A percentile compares a stretch with the other conserved stretches of the same genome.
Conservation (phyloP, 1,140 invertebrate genomes). For the Uloborus diversus region DNA sequence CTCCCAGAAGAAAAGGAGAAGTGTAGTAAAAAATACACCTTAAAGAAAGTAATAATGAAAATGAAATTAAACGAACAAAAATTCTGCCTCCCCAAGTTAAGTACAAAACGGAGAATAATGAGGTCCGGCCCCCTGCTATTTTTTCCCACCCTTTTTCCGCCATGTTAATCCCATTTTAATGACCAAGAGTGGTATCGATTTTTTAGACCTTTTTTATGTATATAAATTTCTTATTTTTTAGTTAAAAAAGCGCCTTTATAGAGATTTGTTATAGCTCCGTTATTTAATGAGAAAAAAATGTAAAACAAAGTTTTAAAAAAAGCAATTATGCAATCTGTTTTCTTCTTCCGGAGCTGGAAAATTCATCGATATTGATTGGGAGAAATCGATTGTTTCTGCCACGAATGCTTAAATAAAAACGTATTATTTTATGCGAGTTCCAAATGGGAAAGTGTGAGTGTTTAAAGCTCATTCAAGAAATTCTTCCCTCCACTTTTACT, state of each 20-base stretch:
- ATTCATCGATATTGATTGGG: slow-evolving; percentile 42
- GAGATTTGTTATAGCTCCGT: slow-evolving; percentile 36
- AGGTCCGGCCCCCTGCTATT: slow-evolving; percentile 39
- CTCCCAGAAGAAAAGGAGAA: background rate
- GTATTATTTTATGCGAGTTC: background rate
- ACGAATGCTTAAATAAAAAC: background rate
- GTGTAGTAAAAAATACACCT: slow-evolving; percentile 7
- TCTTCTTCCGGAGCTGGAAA: slow-evolving; percentile 4
- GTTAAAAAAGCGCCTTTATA: slow-evolving; percentile 3
- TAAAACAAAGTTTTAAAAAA: slow-evolving; percentile 8
- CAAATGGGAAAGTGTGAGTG: background rate
- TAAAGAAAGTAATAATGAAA: slow-evolving; percentile 34
- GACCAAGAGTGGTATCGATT: slow-evolving; percentile 53
- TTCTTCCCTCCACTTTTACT: background rate
- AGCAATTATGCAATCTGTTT: slow-evolving; percentile 35
- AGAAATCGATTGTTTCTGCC: slow-evolving; percentile 17
- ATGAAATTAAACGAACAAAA: slow-evolving; percentile 55
- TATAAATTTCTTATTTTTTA: slow-evolving; percentile 17
- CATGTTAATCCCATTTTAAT: slow-evolving; percentile 53
- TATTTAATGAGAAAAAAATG: slow-evolving; percentile 55
- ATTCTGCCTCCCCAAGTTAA: slow-evolving; percentile 30
- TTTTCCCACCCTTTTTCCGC: background rate
- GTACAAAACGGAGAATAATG: slow-evolving; percentile 49
- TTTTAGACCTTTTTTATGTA: slow-evolving; percentile 29
- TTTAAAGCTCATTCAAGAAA: background rate